These are phyloP conservation scores for Pogoniulus pusillus DNA, from an alignment of 2,797 vertebrate genomes.

Conservation along the genomic window DNA sequence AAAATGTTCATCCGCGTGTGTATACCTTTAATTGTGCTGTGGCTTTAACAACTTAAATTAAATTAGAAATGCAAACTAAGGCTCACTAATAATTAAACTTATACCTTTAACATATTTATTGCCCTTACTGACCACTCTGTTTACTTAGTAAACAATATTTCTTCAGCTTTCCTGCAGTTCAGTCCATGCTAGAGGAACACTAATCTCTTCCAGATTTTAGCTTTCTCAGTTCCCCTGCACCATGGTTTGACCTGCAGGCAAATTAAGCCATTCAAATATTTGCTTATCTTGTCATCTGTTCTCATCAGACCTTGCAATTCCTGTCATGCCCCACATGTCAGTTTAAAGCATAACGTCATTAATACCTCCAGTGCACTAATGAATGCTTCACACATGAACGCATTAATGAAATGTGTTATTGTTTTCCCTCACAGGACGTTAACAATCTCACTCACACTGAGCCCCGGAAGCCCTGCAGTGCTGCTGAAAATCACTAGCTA, in stretches of 20 bases:
- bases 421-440: conserved; percentile 84
- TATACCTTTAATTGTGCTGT: neutral
- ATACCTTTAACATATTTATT: neutral
- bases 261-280: conserved; percentile 84
- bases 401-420: conserved; percentile 86
- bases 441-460: conserved; percentile 78
- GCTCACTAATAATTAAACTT: neutral
- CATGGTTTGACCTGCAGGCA: conserved; percentile 76
- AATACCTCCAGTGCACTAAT: conserved; percentile 82
- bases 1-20: neutral
- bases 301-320: conserved; percentile 81
- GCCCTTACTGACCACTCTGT: neutral
- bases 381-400: conserved; percentile 82
- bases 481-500: conserved; percentile 81
- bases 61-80: neutral
- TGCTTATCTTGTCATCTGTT: conserved; percentile 83
- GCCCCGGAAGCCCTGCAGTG: conserved; percentile 72
- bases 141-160: neutral
- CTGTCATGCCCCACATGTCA: conserved; percentile 82
- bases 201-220: conserved; percentile 64
- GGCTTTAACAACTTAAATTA: neutral
- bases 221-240: conserved; percentile 49
- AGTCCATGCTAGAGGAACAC: conserved; percentile 23
- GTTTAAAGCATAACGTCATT: conserved; percentile 83
- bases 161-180: conserved; percentile 34